Base-by-base conservation (phyloP, 2,113 vertebrate genomes). In the Bubo bubo region DNA sequence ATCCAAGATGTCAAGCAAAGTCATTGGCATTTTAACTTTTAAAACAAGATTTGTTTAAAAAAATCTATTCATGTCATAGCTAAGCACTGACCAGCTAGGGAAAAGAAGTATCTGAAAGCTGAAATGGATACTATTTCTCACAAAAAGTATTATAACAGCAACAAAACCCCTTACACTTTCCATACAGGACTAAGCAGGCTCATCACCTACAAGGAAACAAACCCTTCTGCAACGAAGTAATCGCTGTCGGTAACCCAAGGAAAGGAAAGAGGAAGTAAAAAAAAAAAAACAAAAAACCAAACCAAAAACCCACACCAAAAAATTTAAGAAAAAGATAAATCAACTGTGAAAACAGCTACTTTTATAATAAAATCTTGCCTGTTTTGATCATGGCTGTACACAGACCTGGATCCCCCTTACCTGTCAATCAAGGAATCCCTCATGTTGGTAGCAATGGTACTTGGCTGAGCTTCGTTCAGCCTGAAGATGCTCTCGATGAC, bases 341-440 rank as follows among this genome's bases (percentile, higher is more conserved):
- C 12, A 55, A 11, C 17, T 58, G 34, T 6, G 18, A 72, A 79
- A 66, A 11, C 37, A 88, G 23, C 26, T 26, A 2, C 17, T 30
- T 73, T 68, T 17, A 8, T 1, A 47, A 27, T 8, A 64, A 59
- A n/a, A 35, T n/a, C 45, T 19, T n/a, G 24, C 18, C 45, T 17
- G 22, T 30, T 88, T 50, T 35, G 39, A 8, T 30, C 41, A 13
- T 0, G 17, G 26, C 26, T 15, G 11, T 19, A 35, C 37, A 41
- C 3, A 4, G 77, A 35, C 43, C 41, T 39, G 75, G 34, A 8
- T n/a, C 30, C 62, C 77, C 93, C 82, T 68, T 94, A 99, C 99
- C 99, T 99, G 98, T 99, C 99, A 66, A 99, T 99, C 43, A 99
- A 98, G 6, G 99, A 99, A 90, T 99, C 99, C 92, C 99, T 98